A percentile compares a stretch with the other conserved stretches of the same genome.
phyloP scores from a whole-genome alignment of 2,113 vertebrate genomes.

The Cnemophilus loriae region DNA sequence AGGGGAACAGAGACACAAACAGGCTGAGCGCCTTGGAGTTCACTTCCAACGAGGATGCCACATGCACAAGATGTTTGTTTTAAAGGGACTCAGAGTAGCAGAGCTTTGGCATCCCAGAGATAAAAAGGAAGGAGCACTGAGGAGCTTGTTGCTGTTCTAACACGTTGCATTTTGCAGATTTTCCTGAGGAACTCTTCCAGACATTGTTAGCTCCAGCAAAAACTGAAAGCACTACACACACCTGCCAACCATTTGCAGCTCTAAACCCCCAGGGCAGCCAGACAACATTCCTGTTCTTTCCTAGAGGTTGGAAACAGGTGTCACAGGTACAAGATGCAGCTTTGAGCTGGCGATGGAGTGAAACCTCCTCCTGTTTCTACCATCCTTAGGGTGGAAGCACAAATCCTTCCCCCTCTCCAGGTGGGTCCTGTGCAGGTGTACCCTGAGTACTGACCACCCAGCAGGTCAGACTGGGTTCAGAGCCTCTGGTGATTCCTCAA shows the following conservation, averaged over 20 bases:
- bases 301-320: neutral
- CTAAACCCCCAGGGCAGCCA: neutral
- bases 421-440: neutral
- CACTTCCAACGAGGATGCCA: too few relatives aligned
- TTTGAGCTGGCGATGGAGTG: neutral
- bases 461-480: neutral
- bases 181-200: neutral
- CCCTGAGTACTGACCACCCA: neutral
- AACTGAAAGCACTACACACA: neutral
- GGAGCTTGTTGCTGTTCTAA: neutral
- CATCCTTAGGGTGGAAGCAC: neutral
- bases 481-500: neutral
- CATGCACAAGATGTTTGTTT: fast-evolving
- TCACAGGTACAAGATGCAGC: neutral
- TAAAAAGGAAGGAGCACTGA: neutral
- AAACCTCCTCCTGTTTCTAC: neutral
- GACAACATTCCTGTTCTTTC: neutral
- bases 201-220: neutral
- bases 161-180: fast-evolving
- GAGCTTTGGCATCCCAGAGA: neutral
- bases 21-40: neutral
- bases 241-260: neutral
- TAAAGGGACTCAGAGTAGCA: neutral
- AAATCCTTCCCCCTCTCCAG: neutral
- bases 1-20: neutral